phyloP scores from a whole-genome alignment of 1,140 invertebrate species.

The Sitobion miscanthi region DNA sequence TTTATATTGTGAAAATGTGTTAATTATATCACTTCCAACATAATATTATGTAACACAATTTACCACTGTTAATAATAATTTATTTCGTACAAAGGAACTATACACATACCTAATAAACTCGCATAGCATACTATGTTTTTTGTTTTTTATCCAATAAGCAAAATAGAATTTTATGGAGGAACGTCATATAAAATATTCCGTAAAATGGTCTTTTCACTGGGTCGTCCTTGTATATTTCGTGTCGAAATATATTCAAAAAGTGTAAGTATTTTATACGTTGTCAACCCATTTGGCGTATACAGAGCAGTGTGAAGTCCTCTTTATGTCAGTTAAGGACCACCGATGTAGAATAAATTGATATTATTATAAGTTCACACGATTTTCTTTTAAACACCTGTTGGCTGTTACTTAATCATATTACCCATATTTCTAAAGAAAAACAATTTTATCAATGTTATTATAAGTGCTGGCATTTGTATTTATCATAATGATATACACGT shows the following conservation, averaged over 20 bases:
- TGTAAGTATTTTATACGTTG: background rate
- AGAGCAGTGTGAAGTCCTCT: background rate
- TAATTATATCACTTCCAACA: background rate
- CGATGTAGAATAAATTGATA: background rate
- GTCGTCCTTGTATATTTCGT: background rate
- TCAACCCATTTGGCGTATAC: background rate
- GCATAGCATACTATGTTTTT: background rate
- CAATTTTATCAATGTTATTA: background rate
- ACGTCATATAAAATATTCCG: background rate
- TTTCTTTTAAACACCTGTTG: background rate
- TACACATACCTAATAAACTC: background rate
- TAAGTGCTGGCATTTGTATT: background rate
- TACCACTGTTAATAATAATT: background rate
- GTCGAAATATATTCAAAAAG: background rate
- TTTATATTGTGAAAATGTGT: background rate
- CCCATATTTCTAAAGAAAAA: background rate
- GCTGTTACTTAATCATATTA: background rate
- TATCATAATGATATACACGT: background rate
- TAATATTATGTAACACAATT: background rate
- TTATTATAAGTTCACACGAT: background rate
- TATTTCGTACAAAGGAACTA: background rate
- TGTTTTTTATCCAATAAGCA: background rate
- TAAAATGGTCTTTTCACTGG: background rate
- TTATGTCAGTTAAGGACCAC: background rate
- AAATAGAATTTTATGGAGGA: background rate